Percentiles rank a stretch among this genome's conserved stretches.
These are phyloP conservation scores for Sebastes goodei DNA, from an alignment of 2,797 vertebrate genomes.

Conservation along the genomic window DNA sequence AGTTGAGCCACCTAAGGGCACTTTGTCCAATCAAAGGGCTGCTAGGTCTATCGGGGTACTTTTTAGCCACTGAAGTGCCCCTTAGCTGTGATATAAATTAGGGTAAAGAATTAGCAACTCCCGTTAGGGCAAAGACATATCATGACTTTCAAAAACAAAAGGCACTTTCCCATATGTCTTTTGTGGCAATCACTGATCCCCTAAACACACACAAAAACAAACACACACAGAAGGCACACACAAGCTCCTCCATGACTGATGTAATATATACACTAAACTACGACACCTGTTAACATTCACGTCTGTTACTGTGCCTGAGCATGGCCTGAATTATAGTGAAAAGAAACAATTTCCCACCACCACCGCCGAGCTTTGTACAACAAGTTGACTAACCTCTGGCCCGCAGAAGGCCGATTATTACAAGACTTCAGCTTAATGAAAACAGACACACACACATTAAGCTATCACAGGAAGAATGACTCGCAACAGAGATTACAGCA, in stretches of 20 bases:
- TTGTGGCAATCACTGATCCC: neutral
- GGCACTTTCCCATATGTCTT: neutral
- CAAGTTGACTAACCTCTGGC: conserved; percentile 51
- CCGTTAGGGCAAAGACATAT: neutral
- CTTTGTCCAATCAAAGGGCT: neutral
- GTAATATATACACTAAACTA: conserved; percentile 38
- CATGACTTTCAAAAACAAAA: neutral
- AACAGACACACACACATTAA: conserved; percentile 64
- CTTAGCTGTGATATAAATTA: neutral
- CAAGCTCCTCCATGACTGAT: conserved; percentile 25
- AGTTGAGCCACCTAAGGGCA: neutral
- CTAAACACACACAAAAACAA: neutral
- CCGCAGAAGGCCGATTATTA: conserved; percentile 54
- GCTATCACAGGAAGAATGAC: conserved; percentile 50
- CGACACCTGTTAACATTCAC: conserved; percentile 60
- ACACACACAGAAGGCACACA: conserved; percentile 11
- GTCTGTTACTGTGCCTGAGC: conserved; percentile 36
- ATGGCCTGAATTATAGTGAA: conserved; percentile 34
- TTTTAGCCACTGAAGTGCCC: neutral
- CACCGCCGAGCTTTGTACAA: conserved; percentile 20
- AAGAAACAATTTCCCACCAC: conserved; percentile 40
- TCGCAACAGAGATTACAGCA: conserved; percentile 47
- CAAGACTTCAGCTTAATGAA: conserved; percentile 55
- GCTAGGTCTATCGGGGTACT: neutral
- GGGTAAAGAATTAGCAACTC: neutral